phyloP scores from a whole-genome alignment of 2,888 invertebrate genomes.

The Andrena dorsata region DNA sequence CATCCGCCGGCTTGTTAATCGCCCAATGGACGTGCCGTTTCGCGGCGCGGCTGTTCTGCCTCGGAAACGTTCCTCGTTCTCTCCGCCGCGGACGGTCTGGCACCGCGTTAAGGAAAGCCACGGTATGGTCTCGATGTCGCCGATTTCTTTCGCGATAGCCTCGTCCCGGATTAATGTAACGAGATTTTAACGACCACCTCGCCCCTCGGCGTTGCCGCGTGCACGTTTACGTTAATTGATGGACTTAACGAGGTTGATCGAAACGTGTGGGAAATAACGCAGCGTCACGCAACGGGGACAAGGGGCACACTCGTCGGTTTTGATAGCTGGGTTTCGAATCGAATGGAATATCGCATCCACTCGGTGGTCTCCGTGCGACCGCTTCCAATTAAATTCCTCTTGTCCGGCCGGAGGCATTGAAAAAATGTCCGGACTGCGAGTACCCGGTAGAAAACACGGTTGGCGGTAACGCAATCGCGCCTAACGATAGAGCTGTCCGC shows the following conservation, averaged over 20 bases:
- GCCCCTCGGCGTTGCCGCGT: neutral
- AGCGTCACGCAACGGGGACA: no score
- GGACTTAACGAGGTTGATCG: slow-evolving; percentile 13
- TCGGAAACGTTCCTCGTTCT: slow-evolving; percentile 17
- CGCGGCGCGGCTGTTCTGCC: slow-evolving; percentile 26
- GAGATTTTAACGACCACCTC: slow-evolving; percentile 17
- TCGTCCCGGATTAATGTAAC: slow-evolving; percentile 6
- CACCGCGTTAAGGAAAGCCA: slow-evolving; percentile 10
- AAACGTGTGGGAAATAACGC: neutral
- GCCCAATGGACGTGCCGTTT: slow-evolving; percentile 65
- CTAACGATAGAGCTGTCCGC: slow-evolving; percentile 31
- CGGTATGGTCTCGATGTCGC: neutral
- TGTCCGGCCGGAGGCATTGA: no score
- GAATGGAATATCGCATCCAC: no score
- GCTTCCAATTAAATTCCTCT: no score
- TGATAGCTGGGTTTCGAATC: no score
- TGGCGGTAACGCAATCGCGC: slow-evolving; percentile 12
- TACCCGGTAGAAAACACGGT: slow-evolving; percentile 19
- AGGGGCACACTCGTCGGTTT: no score
- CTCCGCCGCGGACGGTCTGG: neutral
- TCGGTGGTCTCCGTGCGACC: no score
- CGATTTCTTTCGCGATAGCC: slow-evolving; percentile 32
- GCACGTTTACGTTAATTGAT: slow-evolving; percentile 4
- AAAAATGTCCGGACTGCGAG: neutral
- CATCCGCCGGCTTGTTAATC: slow-evolving; percentile 74